Conservation (phyloP, 2,797 vertebrate genomes). For the Stomatorhinus walkeri region DNA sequence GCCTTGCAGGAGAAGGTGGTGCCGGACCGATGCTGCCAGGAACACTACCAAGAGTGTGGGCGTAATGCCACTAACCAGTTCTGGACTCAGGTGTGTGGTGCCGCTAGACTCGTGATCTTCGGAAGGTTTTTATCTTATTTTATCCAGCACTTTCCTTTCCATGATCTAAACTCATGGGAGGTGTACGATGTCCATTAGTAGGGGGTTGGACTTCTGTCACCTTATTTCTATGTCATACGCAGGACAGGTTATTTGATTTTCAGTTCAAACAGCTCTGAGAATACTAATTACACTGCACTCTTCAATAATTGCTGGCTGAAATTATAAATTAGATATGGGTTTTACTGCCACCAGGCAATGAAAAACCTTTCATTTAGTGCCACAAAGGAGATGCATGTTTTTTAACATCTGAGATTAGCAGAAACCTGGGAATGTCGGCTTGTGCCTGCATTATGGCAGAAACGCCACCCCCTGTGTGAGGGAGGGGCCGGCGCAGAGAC, state of each 20-base stretch:
- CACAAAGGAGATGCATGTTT: neutral
- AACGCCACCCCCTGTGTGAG: neutral
- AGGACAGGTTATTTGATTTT: neutral
- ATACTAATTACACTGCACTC: neutral
- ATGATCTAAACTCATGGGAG: neutral
- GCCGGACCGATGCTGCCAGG: conserved; percentile 91
- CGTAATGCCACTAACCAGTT: conserved; percentile 77
- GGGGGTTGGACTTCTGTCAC: neutral
- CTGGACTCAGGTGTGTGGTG: conserved; percentile 77
- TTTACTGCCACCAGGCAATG: neutral
- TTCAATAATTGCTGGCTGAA: neutral
- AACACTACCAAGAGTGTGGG: conserved; percentile 92
- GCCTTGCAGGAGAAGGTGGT: conserved; percentile 84
- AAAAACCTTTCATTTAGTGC: conserved; percentile 4
- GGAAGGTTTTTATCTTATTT: neutral
- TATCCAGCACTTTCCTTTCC: neutral
- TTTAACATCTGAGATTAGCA: neutral
- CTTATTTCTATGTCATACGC: neutral
- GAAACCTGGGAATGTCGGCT: neutral
- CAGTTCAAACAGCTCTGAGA: neutral
- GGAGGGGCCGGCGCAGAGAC: neutral
- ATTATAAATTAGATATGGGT: neutral
- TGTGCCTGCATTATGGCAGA: neutral
- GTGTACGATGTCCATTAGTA: neutral
- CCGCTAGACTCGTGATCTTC: neutral